Evolutionary conservation across 92 coral and sea anemone genomes (phyloP).

Genomic region (Phenganax subtilis): DNA sequence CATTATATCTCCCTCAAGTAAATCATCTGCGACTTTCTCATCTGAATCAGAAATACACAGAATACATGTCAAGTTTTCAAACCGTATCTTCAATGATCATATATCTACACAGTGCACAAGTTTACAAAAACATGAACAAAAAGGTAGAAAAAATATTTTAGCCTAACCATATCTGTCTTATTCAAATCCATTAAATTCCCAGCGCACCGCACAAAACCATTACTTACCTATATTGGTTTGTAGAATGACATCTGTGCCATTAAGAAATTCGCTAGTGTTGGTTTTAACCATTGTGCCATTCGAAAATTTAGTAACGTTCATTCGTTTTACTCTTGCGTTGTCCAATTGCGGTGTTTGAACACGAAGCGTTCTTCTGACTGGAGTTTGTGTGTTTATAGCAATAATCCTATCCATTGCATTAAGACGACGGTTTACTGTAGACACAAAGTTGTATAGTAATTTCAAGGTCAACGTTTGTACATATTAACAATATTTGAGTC

Average conservation of each 20-base stretch:
- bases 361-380: neutral
- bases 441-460: neutral
- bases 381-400: slow-evolving; percentile 7
- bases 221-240: slow-evolving; percentile 20
- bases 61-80: neutral
- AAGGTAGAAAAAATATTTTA: neutral
- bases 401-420: slow-evolving; percentile 28
- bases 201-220: neutral
- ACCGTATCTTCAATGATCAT: neutral
- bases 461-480: neutral
- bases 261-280: neutral
- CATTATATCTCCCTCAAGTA: slow-evolving; percentile 27
- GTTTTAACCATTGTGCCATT: slow-evolving; percentile 10
- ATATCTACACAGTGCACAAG: no score
- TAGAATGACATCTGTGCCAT: neutral
- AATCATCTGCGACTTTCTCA: slow-evolving; percentile 17
- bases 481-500: no score
- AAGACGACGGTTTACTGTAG: neutral
- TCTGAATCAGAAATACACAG: neutral
- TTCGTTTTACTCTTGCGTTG: neutral
- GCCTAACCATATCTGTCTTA: neutral
- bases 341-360: no score
- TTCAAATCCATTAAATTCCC: neutral
- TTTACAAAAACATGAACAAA: neutral
- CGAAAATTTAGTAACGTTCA: slow-evolving; percentile 14